Conservation (phyloP, 2,113 vertebrate genomes). For the Tragelaphus imberbis region DNA sequence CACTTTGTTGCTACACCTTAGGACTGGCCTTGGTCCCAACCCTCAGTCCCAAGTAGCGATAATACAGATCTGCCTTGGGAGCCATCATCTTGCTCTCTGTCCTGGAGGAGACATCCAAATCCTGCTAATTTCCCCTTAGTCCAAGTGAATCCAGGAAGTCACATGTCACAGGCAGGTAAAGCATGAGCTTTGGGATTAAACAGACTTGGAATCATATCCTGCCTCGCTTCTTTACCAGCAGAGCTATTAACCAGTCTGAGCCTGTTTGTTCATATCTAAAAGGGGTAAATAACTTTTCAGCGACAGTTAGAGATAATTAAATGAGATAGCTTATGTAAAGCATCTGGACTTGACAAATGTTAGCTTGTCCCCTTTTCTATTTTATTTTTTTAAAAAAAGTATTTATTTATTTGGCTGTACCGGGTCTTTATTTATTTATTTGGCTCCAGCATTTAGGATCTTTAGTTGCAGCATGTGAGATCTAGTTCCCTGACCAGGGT, state of each 20-base stretch:
- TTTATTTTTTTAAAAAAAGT: background rate
- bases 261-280: background rate
- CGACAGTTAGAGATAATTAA: background rate
- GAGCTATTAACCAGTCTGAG: background rate
- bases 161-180: background rate
- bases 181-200: background rate
- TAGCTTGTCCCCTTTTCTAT: background rate
- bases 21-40: background rate
- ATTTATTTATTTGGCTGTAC: background rate
- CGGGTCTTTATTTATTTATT: background rate
- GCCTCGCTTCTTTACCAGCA: background rate
- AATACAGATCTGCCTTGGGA: background rate
- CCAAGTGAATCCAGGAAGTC: background rate
- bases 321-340: background rate
- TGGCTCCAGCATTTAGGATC: background rate
- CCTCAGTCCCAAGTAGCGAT: background rate
- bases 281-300: background rate
- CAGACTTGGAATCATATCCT: background rate
- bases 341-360: background rate
- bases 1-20: background rate
- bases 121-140: background rate
- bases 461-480: background rate
- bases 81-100: background rate
- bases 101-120: background rate
- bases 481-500: background rate